These are phyloP conservation scores for Gopherus flavomarginatus DNA, from an alignment of 2,113 vertebrate species.

Conservation along the genomic window DNA sequence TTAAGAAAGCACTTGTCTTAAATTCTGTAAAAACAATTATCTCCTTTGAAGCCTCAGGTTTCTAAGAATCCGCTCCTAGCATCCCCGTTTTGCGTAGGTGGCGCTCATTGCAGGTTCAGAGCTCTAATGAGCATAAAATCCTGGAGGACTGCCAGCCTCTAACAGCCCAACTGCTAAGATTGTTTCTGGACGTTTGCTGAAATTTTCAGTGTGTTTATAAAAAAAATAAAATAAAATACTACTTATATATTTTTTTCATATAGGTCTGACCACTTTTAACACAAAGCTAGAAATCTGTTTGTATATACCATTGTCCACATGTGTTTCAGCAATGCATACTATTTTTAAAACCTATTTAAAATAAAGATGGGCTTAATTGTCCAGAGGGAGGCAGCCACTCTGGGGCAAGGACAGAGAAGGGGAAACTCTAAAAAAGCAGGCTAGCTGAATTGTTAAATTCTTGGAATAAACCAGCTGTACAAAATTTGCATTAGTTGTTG, in stretches of 20 bases:
- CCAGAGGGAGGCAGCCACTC: neutral
- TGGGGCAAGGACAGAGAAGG: neutral
- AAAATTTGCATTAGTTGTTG: neutral
- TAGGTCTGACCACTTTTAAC: neutral
- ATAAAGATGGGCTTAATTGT: neutral
- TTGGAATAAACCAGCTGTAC: neutral
- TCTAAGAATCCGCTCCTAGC: neutral
- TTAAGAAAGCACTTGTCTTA: neutral
- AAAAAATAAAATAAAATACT: too few species aligned
- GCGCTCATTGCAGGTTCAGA: neutral
- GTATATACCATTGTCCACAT: neutral
- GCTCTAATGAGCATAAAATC: neutral
- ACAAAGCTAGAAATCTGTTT: neutral
- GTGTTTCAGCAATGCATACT: neutral
- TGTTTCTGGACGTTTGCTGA: neutral
- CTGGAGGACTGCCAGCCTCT: neutral
- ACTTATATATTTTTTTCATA: neutral
- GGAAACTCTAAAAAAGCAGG: neutral
- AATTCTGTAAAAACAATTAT: neutral
- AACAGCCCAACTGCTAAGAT: neutral
- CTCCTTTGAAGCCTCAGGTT: neutral
- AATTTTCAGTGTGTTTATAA: neutral
- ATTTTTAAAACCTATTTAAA: neutral
- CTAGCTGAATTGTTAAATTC: neutral
- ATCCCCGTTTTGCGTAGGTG: neutral